Evolutionary conservation across 2,113 vertebrate species (phyloP).

Genomic region (Cygnus buccinator): DNA sequence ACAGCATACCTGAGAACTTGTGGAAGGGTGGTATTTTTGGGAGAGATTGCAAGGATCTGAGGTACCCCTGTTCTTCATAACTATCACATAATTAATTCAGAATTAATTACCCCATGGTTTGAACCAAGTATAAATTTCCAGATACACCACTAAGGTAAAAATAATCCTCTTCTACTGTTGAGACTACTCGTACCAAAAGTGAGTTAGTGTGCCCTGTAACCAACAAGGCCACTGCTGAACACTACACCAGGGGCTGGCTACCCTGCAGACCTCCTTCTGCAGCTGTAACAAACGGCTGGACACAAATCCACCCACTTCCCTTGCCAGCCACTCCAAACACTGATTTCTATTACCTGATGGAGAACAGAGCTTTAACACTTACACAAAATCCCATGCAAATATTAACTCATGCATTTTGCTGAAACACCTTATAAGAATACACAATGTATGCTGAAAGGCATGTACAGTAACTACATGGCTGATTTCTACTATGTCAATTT

Average conservation of each 20-base stretch:
- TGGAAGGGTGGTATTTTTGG: not conserved
- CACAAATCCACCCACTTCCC: not conserved
- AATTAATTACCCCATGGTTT: not conserved
- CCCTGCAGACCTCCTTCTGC: not conserved
- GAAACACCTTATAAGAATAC: not conserved
- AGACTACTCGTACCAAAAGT: not conserved
- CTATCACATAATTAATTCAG: not conserved
- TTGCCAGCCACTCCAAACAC: not conserved
- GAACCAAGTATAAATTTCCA: not conserved
- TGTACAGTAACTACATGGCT: rapidly evolving
- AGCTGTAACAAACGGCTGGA: not conserved
- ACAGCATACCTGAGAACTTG: not conserved
- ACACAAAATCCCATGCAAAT: not conserved
- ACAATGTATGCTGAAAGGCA: not conserved
- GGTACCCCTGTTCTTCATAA: not conserved
- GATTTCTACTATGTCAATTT: not conserved
- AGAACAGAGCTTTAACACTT: not conserved
- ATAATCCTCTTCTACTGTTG: not conserved
- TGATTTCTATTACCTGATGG: not conserved
- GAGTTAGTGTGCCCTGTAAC: not conserved
- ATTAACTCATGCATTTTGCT: not conserved
- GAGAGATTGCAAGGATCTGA: not conserved
- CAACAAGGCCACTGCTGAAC: not conserved
- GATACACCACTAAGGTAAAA: not conserved
- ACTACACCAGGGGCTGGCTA: not conserved